Evolutionary conservation across 2,113 vertebrate genomes (phyloP).

Genomic region (Lonchura striata): DNA sequence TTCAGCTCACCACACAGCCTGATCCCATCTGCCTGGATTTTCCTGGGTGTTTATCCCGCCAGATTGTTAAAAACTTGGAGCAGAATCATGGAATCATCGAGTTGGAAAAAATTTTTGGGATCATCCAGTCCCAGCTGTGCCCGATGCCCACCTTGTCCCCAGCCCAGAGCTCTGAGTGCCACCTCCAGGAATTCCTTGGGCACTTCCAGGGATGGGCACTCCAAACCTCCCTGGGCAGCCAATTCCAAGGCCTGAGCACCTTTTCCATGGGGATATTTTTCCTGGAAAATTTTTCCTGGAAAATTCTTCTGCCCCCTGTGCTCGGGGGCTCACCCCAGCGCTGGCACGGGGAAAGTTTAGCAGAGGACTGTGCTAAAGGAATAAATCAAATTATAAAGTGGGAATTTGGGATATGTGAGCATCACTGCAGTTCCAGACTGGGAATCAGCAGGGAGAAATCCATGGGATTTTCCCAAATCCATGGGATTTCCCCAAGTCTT

Average conservation of each 20-base stretch:
- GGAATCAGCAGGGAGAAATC: not conserved
- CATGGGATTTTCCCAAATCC: not conserved
- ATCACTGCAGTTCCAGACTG: not conserved
- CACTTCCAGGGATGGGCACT: not conserved
- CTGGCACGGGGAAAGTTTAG: not conserved
- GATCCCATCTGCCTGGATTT: not conserved
- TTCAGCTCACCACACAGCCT: not conserved
- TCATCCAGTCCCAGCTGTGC: not conserved
- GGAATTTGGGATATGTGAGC: rapidly evolving
- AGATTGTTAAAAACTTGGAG: rapidly evolving
- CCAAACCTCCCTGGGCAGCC: not conserved
- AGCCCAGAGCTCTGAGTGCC: not conserved
- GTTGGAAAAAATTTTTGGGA: not conserved
- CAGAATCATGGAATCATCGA: not conserved
- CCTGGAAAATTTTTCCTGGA: not conserved
- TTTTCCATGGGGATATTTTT: not conserved
- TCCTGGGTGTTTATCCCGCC: not conserved
- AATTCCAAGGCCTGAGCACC: not conserved
- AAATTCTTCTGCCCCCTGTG: not conserved
- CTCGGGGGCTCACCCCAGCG: rapidly evolving
- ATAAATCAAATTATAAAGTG: not conserved
- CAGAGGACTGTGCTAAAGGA: not conserved
- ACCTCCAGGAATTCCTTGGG: not conserved
- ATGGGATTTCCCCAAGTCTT: not conserved
- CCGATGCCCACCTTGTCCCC: rapidly evolving